A percentile compares a stretch with the other conserved stretches of the same genome.
Evolutionary conservation across 2,113 vertebrate genomes (phyloP).

Genomic region (Lontra canadensis): DNA sequence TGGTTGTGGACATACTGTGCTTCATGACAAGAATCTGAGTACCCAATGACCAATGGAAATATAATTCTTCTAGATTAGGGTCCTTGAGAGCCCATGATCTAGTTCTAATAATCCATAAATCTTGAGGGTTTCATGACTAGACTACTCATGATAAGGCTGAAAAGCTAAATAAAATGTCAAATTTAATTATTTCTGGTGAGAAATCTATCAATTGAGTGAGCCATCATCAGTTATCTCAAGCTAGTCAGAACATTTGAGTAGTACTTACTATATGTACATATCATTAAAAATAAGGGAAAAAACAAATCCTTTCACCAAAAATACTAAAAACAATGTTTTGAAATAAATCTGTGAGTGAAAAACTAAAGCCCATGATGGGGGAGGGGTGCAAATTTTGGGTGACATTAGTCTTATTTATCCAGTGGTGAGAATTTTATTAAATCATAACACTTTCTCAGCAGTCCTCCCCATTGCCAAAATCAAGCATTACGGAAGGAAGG

Average conservation of each 20-base stretch:
- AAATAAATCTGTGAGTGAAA: not conserved
- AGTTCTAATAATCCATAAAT: not conserved
- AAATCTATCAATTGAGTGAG: not conserved
- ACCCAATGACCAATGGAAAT: not conserved
- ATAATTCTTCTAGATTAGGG: not conserved
- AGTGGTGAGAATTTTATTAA: not conserved
- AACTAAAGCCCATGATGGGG: not conserved
- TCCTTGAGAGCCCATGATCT: not conserved
- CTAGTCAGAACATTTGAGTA: not conserved
- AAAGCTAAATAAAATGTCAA: slow-evolving; percentile 37
- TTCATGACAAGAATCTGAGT: not conserved
- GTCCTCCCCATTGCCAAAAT: not conserved
- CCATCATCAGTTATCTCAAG: not conserved
- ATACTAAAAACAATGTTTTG: not conserved
- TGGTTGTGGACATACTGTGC: not conserved
- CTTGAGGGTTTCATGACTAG: not conserved
- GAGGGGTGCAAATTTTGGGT: not conserved
- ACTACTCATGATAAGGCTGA: not conserved
- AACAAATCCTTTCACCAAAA: not conserved
- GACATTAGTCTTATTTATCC: not conserved
- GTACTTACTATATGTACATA: not conserved
- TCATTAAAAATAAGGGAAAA: not conserved
- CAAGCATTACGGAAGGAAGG: not conserved
- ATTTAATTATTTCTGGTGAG: not conserved
- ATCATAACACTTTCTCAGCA: not conserved